These are phyloP conservation scores for Philotrypesis tridentata DNA, from an alignment of 1,140 invertebrate species.

Conservation along the genomic window DNA sequence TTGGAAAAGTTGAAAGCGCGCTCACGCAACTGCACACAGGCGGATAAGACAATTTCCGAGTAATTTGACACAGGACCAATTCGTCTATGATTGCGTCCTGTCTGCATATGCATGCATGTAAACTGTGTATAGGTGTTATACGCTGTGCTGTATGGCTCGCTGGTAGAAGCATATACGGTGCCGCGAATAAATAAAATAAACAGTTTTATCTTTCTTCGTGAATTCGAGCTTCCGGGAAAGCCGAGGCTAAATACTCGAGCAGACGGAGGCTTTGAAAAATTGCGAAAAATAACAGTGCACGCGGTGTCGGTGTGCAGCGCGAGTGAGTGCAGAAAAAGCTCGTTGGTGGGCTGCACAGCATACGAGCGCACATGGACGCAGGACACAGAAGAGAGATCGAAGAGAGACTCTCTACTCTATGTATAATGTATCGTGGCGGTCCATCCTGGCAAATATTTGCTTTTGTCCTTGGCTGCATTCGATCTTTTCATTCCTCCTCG, in stretches of 20 bases:
- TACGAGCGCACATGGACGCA: no score
- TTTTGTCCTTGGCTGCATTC: background rate
- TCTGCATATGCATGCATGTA: background rate
- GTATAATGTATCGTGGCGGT: background rate
- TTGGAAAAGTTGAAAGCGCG: background rate
- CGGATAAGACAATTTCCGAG: background rate
- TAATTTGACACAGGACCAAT: background rate
- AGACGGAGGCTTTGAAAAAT: background rate
- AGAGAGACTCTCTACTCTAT: no score
- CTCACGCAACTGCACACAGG: background rate
- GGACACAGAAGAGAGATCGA: no score
- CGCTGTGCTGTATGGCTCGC: no score
- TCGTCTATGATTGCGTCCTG: background rate
- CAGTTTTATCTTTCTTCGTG: background rate
- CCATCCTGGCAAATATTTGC: background rate
- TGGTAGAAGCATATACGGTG: background rate
- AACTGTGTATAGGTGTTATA: no score
- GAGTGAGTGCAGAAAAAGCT: no score
- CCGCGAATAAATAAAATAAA: background rate
- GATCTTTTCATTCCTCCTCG: background rate
- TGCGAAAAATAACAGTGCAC: background rate
- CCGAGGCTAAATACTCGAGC: no score
- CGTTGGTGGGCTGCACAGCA: no score
- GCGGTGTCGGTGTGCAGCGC: no score
- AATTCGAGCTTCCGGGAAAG: background rate